Percentiles rank a stretch among this genome's conserved stretches.
Conservation (phyloP, 2,113 vertebrate genomes). For the Piprites chloris region DNA sequence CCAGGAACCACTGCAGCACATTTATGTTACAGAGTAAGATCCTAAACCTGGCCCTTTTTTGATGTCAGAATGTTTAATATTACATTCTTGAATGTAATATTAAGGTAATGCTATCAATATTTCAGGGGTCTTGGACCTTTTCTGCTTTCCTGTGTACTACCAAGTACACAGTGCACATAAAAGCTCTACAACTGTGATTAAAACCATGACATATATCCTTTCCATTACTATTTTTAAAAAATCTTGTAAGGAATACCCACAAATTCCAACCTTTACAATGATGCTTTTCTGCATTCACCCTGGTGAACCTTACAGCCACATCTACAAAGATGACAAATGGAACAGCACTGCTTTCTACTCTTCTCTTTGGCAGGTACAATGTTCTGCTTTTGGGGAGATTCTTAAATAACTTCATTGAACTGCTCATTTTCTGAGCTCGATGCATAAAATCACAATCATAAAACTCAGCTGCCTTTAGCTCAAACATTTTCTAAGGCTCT, state of each 20-base stretch:
- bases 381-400: neutral
- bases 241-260: neutral
- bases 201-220: neutral
- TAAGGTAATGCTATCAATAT: neutral
- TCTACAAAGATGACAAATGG: neutral
- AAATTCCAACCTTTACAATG: neutral
- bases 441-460: neutral
- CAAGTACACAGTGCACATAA: neutral
- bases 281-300: neutral
- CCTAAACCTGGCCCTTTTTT: neutral
- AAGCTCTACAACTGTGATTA: neutral
- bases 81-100: neutral
- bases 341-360: neutral
- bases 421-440: neutral
- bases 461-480: constrained; percentile 7
- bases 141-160: neutral
- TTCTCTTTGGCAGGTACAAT: neutral
- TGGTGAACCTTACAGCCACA: neutral
- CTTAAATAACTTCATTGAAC: neutral
- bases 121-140: neutral
- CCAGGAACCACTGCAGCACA: neutral
- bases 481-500: constrained; percentile 14
- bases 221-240: neutral
- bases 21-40: neutral
- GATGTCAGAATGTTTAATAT: neutral